Conservation (phyloP, 1,140 invertebrate genomes). For the Steinernema feltiae region DNA sequence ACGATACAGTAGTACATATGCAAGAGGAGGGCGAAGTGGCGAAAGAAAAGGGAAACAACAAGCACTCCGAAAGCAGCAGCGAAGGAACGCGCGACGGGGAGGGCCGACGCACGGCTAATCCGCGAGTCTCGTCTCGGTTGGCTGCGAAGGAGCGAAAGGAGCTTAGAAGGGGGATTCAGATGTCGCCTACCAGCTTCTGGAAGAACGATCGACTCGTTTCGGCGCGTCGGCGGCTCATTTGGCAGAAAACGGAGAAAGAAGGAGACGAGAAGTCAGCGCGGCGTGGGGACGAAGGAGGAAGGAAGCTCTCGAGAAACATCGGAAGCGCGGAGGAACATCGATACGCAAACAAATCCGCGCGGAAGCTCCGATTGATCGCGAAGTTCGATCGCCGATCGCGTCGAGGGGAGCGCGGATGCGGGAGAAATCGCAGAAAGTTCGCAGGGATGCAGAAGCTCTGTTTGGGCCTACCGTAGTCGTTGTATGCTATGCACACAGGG, state of each 20-base stretch:
- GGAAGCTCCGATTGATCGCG: not conserved
- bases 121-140: not conserved
- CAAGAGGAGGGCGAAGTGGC: not conserved
- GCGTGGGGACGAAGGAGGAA: not conserved
- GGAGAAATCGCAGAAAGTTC: no score
- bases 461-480: no score
- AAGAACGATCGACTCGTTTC: not conserved
- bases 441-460: no score
- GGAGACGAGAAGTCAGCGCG: not conserved
- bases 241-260: not conserved
- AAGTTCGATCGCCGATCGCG: no score
- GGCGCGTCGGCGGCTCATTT: not conserved
- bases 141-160: not conserved
- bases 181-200: conserved; percentile 1
- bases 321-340: not conserved
- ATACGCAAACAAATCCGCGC: not conserved
- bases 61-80: not conserved
- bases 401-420: no score
- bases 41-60: not conserved
- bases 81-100: not conserved
- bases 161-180: not conserved
- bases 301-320: not conserved
- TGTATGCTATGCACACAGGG: no score
- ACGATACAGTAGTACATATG: conserved; percentile 6
- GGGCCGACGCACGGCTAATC: not conserved